A percentile compares a stretch with the other conserved stretches of the same genome.
These are phyloP conservation scores for Ondatra zibethicus DNA, from an alignment of 2,113 vertebrate genomes.

Conservation along the genomic window DNA sequence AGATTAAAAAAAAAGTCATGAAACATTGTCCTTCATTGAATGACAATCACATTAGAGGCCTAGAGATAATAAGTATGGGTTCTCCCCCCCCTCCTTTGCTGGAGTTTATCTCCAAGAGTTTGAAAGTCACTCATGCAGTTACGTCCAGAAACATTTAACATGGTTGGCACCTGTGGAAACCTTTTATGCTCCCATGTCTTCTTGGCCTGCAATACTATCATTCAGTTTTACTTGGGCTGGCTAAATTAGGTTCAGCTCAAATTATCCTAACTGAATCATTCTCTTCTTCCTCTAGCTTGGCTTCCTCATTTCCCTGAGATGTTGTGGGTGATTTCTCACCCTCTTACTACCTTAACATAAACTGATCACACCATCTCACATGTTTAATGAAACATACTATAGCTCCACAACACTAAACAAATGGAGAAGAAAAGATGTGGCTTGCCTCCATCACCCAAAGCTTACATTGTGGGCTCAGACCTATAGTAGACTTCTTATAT, in stretches of 20 bases:
- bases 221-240: background rate
- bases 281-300: background rate
- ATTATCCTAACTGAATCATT: background rate
- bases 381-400: background rate
- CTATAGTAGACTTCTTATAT: background rate
- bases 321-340: background rate
- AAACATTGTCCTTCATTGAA: slow-evolving; percentile 18
- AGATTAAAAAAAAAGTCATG: background rate
- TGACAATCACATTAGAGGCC: background rate
- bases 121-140: background rate
- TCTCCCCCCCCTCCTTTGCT: background rate
- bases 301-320: background rate
- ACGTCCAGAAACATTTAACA: background rate
- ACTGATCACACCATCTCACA: background rate
- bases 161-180: background rate
- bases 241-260: background rate
- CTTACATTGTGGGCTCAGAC: background rate
- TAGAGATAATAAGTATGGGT: slow-evolving; percentile 7
- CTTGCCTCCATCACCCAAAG: background rate
- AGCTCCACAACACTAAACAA: background rate
- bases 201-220: background rate
- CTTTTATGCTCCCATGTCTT: background rate
- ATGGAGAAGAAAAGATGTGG: background rate
- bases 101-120: slow-evolving; percentile 1
- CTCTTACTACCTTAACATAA: background rate